Percentiles rank a stretch among this genome's conserved stretches.
These are phyloP conservation scores for Byasa hedistus DNA, from an alignment of 2,888 invertebrate species.

Conservation along the genomic window DNA sequence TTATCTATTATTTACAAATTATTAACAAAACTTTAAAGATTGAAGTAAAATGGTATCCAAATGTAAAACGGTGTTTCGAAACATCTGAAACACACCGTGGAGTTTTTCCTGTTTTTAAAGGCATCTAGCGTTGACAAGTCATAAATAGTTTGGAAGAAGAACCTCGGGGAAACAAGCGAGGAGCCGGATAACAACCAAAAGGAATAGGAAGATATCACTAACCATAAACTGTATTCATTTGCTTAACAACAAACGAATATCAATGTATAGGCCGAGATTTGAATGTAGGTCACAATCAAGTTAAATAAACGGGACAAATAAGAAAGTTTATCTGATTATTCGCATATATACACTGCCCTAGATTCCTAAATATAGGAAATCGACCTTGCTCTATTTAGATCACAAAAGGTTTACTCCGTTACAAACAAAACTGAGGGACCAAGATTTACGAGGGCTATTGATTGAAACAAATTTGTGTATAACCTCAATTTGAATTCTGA, in stretches of 20 bases:
- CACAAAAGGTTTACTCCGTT: neutral
- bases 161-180: too few species aligned
- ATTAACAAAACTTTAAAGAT: too few species aligned
- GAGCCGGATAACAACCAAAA: too few species aligned
- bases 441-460: neutral
- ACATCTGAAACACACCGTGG: too few species aligned
- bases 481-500: neutral
- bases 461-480: neutral
- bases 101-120: too few species aligned
- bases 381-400: slow-evolving; percentile 13
- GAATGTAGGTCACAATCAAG: slow-evolving; percentile 10
- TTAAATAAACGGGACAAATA: slow-evolving; percentile 2
- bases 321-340: slow-evolving; percentile 12
- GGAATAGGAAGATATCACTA: neutral
- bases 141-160: too few species aligned
- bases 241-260: neutral
- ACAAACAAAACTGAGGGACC: slow-evolving; percentile 7
- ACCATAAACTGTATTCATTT: neutral
- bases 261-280: neutral
- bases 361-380: slow-evolving; percentile 7
- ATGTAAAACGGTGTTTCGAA: too few species aligned
- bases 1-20: too few species aligned
- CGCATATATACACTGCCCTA: slow-evolving; percentile 2
- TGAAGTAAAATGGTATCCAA: too few species aligned
- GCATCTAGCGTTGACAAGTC: too few species aligned